phyloP scores from a whole-genome alignment of 2,888 invertebrate genomes.

The Machimus atricapillus region DNA sequence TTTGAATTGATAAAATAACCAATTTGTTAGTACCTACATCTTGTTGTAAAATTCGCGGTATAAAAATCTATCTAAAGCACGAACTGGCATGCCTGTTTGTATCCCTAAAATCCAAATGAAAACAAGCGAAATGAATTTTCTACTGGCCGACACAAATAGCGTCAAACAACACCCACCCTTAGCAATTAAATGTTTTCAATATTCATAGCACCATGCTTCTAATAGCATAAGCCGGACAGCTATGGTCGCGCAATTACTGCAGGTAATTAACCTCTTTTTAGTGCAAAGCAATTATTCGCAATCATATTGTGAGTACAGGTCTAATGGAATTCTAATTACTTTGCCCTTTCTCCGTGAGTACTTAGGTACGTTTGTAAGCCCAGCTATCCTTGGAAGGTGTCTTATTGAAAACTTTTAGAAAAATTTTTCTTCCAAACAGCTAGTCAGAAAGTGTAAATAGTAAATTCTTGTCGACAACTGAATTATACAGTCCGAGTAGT shows the following conservation, averaged over 20 bases:
- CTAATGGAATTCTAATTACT: conserved; percentile 25
- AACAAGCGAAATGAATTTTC: background rate
- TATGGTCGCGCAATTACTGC: background rate
- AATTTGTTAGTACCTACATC: background rate
- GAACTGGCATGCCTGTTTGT: background rate
- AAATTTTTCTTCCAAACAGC: background rate
- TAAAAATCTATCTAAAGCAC: background rate
- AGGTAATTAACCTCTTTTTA: background rate
- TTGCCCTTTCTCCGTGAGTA: background rate
- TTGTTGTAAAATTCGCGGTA: background rate
- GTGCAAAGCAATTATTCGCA: background rate
- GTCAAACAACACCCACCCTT: background rate
- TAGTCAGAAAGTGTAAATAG: background rate
- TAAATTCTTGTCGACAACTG: background rate
- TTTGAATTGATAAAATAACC: background rate
- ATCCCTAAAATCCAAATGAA: background rate
- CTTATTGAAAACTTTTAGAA: background rate
- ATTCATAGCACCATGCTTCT: background rate
- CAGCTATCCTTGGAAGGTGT: background rate
- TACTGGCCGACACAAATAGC: background rate
- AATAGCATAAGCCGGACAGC: background rate
- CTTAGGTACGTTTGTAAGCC: background rate
- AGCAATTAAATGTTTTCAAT: background rate
- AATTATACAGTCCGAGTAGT: background rate
- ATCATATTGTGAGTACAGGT: background rate